These are phyloP conservation scores for Phyto melanocephala DNA, from an alignment of 2,888 invertebrate species.

Conservation along the genomic window DNA sequence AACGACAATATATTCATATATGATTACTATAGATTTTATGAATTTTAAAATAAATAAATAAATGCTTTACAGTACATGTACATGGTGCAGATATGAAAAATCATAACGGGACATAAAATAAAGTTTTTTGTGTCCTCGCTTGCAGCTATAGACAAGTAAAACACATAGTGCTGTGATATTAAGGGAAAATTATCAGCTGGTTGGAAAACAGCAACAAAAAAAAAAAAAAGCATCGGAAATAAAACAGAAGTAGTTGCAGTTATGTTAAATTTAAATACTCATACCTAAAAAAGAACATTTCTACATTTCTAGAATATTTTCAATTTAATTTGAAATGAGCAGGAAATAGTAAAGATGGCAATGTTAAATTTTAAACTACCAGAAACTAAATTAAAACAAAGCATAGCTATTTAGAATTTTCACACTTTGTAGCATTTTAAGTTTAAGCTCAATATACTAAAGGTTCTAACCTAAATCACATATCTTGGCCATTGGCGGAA, in stretches of 20 bases:
- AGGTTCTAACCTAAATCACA: background rate
- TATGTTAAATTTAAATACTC: background rate
- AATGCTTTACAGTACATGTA: background rate
- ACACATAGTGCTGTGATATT: conserved; percentile 68
- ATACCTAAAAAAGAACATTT: background rate
- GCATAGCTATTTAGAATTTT: background rate
- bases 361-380: no score
- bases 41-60: conserved; percentile 1
- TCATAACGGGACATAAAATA: conserved; percentile 39
- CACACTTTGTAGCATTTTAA: no score
- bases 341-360: no score
- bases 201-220: background rate
- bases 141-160: conserved; percentile 77
- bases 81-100: conserved; percentile 61
- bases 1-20: background rate
- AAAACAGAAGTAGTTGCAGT: background rate
- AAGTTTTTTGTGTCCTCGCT: conserved; percentile 72
- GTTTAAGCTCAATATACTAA: no score
- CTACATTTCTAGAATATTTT: background rate
- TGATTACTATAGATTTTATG: conserved; percentile 13
- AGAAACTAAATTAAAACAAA: no score
- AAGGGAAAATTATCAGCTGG: conserved; percentile 79
- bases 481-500: background rate
- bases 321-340: no score
- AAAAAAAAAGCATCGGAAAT: background rate